Evolutionary conservation across 2,888 invertebrate species (phyloP), one percentile per base, ranked within the genome.

Genomic region (Odontocerum albicorne): DNA sequence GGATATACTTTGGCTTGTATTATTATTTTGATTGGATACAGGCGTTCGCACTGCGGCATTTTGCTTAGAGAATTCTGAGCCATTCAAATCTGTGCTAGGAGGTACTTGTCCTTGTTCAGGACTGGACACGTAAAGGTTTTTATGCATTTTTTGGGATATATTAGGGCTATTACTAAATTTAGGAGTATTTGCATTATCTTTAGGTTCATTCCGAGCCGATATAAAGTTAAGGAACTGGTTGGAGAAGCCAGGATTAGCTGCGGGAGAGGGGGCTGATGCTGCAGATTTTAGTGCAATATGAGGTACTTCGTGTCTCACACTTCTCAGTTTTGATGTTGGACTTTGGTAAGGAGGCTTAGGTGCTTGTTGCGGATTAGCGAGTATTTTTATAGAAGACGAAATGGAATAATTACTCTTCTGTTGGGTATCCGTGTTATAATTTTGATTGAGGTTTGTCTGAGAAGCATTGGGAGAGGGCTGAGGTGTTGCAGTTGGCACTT

Each of bases 81-180:
- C 39, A 42, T 55, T 52, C 56, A 76, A 75, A 1, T 77, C 77
- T 62, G 75, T 68, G n/a, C 74, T 75, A 17, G 77, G 76, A 12
- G 79, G 78, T 58, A 77, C 72, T 65, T 79, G 77, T 21, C 73
- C 77, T 63, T 77, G 78, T 63, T 77, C 77, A 17, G 77, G 77
- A 65, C 78, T 78, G 12, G 75, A 75, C 10, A 76, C 78, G 64
- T 78, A 79, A 51, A 77, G 67, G 62, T 77, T 77, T 66, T 76
- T 78, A 64, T 76, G 78, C 75, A 75, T 79, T 65, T 74, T 79
- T 63, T 73, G 77, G 38, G 72, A 75, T 68, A 77, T 77, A 63
- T 68, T 78, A 2, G 76, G 77, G 63, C 78, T 78, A 63, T 74
- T 77, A 12, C 70, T 72, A 65, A 78, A 78, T 64, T 80, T 79